Base-by-base conservation (phyloP, 1,140 invertebrate species). In the Caenorhabditis remanei region DNA sequence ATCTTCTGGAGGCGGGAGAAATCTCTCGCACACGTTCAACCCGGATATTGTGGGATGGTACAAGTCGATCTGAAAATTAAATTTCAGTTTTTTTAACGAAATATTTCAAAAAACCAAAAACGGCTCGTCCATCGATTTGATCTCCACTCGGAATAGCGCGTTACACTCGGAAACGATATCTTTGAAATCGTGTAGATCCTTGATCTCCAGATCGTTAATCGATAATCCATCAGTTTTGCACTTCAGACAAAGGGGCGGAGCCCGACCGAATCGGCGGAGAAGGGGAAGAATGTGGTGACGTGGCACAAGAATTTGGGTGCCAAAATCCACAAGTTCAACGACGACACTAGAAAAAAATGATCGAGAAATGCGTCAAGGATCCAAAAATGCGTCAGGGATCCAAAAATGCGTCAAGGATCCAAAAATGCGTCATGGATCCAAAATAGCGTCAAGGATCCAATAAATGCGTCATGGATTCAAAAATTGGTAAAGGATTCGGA, bases 111-210 rank as follows among this genome's bases (percentile, higher is more conserved):
- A 9, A 50, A 79, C 71, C 71, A 79, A 79, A 50, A 43, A 50
- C 2, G 71, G 71, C 46, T 79, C 71, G 6, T 79, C 71, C 9
- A 50, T 2, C 9, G 71, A 79, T 46, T 79, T 79, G 24, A 79
- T 79, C 24, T 79, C 71, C 7, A 79, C 71, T 5, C 71, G 71
- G 11, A 79, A 79, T 11, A 79, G n/a, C 9, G 71, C 71, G 11
- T 79, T 48, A 50, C 71, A 79, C 7, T 79, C 46, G 4, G 9
- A 41, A n/a, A 79, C n/a, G 71, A 79, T 79, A 50, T 79, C n/a
- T 32, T 79, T 79, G 19, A 79, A 79, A 9, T 79, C 71, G n/a
- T 79, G 71, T 13, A 79, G 71, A 79, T 79, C 71, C 46, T 48
- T 79, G 14, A 79, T 79, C 9, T 79, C 71, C 46, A 79, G n/a